Conservation (phyloP, 2,797 vertebrate genomes). For the Gallirallus australis region DNA sequence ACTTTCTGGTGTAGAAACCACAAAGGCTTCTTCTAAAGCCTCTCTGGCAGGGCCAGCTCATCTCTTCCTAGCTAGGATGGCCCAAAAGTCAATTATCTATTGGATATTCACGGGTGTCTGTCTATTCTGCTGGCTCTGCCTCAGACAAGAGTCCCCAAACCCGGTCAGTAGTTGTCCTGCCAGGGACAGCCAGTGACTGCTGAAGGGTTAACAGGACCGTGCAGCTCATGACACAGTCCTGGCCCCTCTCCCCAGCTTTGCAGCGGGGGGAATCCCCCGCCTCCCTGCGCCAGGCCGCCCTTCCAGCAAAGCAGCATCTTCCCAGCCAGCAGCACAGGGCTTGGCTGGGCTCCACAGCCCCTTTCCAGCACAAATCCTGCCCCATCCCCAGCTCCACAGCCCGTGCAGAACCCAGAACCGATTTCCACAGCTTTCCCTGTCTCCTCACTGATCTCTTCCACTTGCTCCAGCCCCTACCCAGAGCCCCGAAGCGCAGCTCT, state of each 20-base stretch:
- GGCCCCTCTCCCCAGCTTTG: background rate
- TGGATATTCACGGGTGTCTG: background rate
- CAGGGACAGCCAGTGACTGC: fast-evolving
- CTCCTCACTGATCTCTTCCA: background rate
- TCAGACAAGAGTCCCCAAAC: background rate
- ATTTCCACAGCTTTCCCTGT: background rate
- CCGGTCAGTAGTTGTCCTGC: fast-evolving
- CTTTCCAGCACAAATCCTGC: background rate
- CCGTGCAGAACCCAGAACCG: background rate
- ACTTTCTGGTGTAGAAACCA: background rate
- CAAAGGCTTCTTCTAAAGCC: background rate
- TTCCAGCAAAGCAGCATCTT: background rate
- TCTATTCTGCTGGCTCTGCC: background rate
- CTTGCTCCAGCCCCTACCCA: background rate
- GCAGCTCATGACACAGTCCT: background rate
- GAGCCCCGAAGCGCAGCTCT: background rate
- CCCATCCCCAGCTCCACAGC: background rate
- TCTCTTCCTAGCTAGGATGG: background rate
- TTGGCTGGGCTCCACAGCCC: background rate
- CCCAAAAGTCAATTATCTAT: background rate
- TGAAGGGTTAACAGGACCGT: background rate
- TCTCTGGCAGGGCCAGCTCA: background rate
- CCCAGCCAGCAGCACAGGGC: background rate
- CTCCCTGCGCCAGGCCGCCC: background rate
- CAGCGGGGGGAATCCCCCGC: background rate